Percentiles rank a stretch among this genome's conserved stretches.
phyloP scores from a whole-genome alignment of 2,797 vertebrate genomes.

The Huso huso region DNA sequence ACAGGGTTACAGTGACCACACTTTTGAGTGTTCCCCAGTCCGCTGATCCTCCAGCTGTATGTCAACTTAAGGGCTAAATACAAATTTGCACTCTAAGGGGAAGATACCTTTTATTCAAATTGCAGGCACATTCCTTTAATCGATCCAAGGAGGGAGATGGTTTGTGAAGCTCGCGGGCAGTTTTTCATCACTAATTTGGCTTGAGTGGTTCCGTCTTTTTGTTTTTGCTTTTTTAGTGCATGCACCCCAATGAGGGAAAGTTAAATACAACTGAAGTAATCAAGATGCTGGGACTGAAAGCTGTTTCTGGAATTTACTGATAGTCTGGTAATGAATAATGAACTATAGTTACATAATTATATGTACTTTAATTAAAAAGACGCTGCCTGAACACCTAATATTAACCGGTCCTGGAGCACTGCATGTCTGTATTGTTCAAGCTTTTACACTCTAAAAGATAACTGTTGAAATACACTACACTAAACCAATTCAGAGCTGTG shows the following conservation, averaged over 20 bases:
- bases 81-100: not conserved
- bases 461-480: too few species aligned
- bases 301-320: conserved; percentile 21
- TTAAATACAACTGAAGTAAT: conserved; percentile 20
- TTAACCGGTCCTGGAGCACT: too few species aligned
- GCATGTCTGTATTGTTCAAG: too few species aligned
- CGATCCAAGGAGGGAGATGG: not conserved
- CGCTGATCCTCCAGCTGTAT: too few species aligned
- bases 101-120: not conserved
- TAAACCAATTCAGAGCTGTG: too few species aligned
- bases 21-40: too few species aligned
- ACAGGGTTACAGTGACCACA: too few species aligned
- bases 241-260: not conserved
- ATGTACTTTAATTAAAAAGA: too few species aligned
- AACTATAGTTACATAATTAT: conserved; percentile 6
- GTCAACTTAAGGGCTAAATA: too few species aligned
- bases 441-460: too few species aligned
- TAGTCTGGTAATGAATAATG: conserved; percentile 15
- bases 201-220: conserved; percentile 7
- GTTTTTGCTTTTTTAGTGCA: not conserved
- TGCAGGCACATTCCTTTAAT: too few species aligned
- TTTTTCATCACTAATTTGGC: not conserved
- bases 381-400: too few species aligned
- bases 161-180: not conserved
- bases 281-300: conserved; percentile 22